Evolutionary conservation across 2,797 vertebrate species (phyloP), one percentile per base, ranked within the genome.

Genomic region (Spinibarbus caldwelli): DNA sequence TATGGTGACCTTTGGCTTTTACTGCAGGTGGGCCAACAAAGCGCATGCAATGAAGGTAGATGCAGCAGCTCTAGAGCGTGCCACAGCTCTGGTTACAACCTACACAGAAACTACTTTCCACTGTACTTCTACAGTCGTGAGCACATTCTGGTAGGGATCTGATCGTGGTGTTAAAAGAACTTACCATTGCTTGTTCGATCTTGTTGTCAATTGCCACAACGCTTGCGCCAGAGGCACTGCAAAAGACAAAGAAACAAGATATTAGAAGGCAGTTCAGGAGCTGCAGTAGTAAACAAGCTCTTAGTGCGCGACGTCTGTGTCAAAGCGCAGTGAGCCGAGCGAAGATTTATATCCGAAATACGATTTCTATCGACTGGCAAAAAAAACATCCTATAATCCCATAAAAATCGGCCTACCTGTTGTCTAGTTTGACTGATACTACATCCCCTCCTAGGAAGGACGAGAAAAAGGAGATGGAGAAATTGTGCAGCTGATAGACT

Each of bases 201-300:
- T 99, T 99, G 96, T 98, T 99, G 96, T 99, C 98, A 84, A 99
- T 96, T 90, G 98, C 97, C 93, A 99, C 97, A 90, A 99, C 97
- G 89, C 97, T 99, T 95, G 97, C 97, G 94, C 98, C 97, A 43
- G 98, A 99, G 91, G 97, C 97, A 92, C 98, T 98, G 96, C 29
- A 87, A 93, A 91, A 85, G 91, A 93, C 86, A 83, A 68, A 83
- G 79, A 43, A n/a, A 34, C 31, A 82, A 52, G 87, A 71, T 31
- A 62, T 77, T 70, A 34, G 49, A 52, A 26, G 31, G 9, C 36
- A 54, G 67, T 43, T 47, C 38, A 29, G 3, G 26, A 59, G 29
- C 12, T 15, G 17, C 26, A 34, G n/a, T 26, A 52, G 49, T 21
- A 73, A 66, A 64, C 59, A 83, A 34, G 23, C 47, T 12, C 8